These are phyloP conservation scores for Anoura caudifer DNA, from an alignment of 2,113 vertebrate genomes.

Conservation along the genomic window DNA sequence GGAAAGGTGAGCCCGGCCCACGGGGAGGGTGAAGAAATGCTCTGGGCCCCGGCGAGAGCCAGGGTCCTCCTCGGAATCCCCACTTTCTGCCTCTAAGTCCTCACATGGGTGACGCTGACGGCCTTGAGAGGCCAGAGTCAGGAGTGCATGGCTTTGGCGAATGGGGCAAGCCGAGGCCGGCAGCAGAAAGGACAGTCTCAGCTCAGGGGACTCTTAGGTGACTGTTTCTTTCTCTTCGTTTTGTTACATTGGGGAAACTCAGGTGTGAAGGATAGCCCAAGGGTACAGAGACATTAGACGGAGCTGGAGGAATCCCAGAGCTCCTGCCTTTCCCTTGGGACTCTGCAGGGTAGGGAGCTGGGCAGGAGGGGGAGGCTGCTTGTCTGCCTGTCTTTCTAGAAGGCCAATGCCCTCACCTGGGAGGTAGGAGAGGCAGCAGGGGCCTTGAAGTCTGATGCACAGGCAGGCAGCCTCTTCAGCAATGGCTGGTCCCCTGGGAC, in stretches of 20 bases:
- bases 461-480: background rate
- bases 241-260: background rate
- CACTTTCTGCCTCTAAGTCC: background rate
- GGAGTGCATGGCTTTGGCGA: background rate
- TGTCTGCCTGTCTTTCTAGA: background rate
- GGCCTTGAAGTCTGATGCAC: background rate
- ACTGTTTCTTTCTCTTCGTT: background rate
- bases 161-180: no score
- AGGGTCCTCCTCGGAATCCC: background rate
- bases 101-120: background rate
- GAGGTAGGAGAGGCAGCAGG: background rate
- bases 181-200: background rate
- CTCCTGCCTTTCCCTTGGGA: background rate
- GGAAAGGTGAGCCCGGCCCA: background rate
- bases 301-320: background rate
- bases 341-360: background rate
- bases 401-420: background rate
- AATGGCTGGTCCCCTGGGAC: background rate
- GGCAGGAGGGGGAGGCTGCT: background rate
- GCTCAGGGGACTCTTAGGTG: background rate
- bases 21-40: background rate
- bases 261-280: background rate
- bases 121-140: background rate
- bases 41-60: background rate
- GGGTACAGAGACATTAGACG: background rate